Base-by-base conservation (phyloP, 2,888 invertebrate genomes). In the Drosophila robusta region DNA sequence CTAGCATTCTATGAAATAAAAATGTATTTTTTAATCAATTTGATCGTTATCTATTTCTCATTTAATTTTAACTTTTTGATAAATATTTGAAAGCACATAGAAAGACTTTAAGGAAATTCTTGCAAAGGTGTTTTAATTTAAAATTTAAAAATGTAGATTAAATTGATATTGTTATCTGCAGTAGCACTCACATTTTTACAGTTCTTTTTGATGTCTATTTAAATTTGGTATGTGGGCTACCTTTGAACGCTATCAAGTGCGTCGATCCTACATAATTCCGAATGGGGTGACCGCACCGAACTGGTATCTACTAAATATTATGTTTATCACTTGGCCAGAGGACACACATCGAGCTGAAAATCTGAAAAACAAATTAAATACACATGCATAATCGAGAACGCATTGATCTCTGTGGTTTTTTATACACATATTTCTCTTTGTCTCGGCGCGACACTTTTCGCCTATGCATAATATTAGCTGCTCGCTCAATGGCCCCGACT, bases 381-480 rank as follows among this genome's bases (percentile, higher is more conserved):
- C 9, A 14, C 22, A 12, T 8, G 18, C 24, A 39, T 29, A 24
- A 46, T 61, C n/a, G 18, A 51, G 49, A 47, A 29, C n/a, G 29
- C 29, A 36, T 51, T 11, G 29, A 49, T 39, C 41, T 58, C 46
- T 51, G 42, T 8, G 45, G 47, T 49, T 45, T 52, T 14, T 51
- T 34, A 34, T 34, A 34, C 4, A 12, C 11, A 16, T n/a, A 8
- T 50, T 56, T 61, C 49, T 34, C 34, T 45, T 58, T 51, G 50
- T 60, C 47, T 46, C 24, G 24, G 4, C 34, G 54, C 49, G 61
- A 71, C 57, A 67, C 57, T 51, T 68, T 62, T 44, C 39, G 66
- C 12, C 45, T 58, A 22, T 49, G 46, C 42, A 38, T 58, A 60
- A 7, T 61, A 55, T 51, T 42, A 72, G 64, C 58, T 66, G 57